Base-by-base conservation (phyloP, 2,888 invertebrate species). In the Apodemia duryi region DNA sequence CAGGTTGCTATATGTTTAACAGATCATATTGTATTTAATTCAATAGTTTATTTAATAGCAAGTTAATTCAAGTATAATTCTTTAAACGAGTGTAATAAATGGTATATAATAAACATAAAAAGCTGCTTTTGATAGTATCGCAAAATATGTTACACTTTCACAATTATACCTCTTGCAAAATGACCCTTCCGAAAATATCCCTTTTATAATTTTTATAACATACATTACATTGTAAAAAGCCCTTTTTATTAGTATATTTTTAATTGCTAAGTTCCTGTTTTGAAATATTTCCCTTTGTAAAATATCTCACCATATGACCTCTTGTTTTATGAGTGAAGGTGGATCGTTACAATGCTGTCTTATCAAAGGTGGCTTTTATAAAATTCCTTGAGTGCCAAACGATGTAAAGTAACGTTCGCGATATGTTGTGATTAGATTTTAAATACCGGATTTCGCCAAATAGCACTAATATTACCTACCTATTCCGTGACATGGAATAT, bases 1-100 rank as follows among this genome's bases (percentile, higher is more conserved):
- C 80, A 84, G 80, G 81, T 80, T 75, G 77, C 75, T 77, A 72
- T 68, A 70, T 82, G 79, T 82, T 83, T 84, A 68, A 63, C 64
- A 65, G 60, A 57, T 54, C n/a, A 62, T 61, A 46, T 54, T 61
- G 51, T 57, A 60, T 60, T 32, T 51, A 21, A 51, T 51, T 51
- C 51, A 51, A 46, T 21, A 7, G n/a, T 51, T n/a, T 51, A 46
- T 51, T 51, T 51, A n/a, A 51, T 51, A 51, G 7, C n/a, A 51
- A 51, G 21, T 21, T 21, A 21, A 51, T n/a, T 49, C 21, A 49
- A 49, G n/a, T 35, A 35, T 35, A 35, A 35, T 35, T 35, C 5
- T 35, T 35, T 6, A 35, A 35, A 35, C 13, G n/a, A 49, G n/a
- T n/a, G n/a, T 6, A 49, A 51, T 51, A 51, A 51, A n/a, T 51